These are phyloP conservation scores for Julus scanicus DNA, from an alignment of 2,888 invertebrate genomes.

Conservation along the genomic window DNA sequence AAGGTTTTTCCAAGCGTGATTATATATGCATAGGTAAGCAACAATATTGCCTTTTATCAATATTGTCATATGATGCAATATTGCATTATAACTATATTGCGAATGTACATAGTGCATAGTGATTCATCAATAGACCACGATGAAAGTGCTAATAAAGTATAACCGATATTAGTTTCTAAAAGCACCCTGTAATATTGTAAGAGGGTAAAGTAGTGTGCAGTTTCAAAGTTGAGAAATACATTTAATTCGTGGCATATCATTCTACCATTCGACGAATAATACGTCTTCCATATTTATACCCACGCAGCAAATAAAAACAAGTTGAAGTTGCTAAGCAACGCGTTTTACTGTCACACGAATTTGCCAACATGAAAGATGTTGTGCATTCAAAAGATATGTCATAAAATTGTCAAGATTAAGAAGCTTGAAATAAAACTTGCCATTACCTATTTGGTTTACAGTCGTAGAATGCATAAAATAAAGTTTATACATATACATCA, in stretches of 20 bases:
- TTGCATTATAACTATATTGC: no score
- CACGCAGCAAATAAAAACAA: conserved; percentile 25
- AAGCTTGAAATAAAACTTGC: conserved; percentile 40
- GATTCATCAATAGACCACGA: no score
- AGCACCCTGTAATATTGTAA: background rate
- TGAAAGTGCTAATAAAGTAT: background rate
- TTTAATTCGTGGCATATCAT: background rate
- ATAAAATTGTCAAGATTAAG: conserved; percentile 45
- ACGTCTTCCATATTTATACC: background rate
- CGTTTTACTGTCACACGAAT: conserved; percentile 15
- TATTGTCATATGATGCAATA: no score
- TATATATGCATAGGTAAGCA: no score
- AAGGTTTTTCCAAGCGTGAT: no score
- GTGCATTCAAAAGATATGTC: conserved; percentile 43
- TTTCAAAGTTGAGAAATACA: background rate
- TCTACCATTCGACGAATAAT: background rate
- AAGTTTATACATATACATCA: background rate
- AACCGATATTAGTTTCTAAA: background rate
- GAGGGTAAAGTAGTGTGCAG: background rate
- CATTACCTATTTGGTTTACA: conserved; percentile 31
- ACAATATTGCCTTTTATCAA: no score
- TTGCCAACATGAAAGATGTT: conserved; percentile 24
- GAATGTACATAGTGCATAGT: no score
- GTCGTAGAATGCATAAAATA: background rate
- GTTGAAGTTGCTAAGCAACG: conserved; percentile 36